These are phyloP conservation scores for Hydriomena furcata DNA, from an alignment of 2,888 invertebrate genomes.

Conservation along the genomic window DNA sequence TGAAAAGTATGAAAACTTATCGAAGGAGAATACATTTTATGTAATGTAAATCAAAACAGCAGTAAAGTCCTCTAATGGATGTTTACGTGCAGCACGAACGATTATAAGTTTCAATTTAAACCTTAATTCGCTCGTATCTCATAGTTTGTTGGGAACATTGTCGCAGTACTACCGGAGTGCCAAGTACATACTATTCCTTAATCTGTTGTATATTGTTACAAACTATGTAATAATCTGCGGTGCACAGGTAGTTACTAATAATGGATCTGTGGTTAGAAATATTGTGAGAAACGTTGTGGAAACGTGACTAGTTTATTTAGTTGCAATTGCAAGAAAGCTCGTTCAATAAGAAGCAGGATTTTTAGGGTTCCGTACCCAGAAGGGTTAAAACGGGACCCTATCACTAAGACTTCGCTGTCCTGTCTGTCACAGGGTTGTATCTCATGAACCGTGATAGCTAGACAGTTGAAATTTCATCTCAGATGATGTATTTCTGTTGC, in stretches of 20 bases:
- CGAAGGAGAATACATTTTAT: not conserved
- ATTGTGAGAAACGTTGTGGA: conserved; percentile 56
- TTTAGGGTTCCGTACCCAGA: too few relatives aligned
- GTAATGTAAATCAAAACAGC: not conserved
- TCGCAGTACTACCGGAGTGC: conserved; percentile 44
- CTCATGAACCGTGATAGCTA: too few relatives aligned
- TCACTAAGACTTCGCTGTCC: too few relatives aligned
- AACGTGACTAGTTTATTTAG: conserved; percentile 58
- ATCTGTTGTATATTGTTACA: not conserved
- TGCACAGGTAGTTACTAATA: not conserved
- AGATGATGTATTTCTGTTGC: too few relatives aligned
- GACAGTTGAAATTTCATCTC: too few relatives aligned
- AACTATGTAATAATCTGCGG: conserved; percentile 5
- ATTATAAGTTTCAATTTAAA: conserved; percentile 17
- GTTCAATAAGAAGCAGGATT: conserved; percentile 10
- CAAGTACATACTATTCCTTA: conserved; percentile 31
- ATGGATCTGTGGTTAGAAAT: conserved; percentile 49
- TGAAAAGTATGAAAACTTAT: too few relatives aligned
- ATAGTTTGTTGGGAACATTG: conserved; percentile 8
- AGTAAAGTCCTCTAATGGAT: not conserved
- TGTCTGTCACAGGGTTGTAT: too few relatives aligned
- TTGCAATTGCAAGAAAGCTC: conserved; percentile 12
- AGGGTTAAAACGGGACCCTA: too few relatives aligned
- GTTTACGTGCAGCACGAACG: conserved; percentile 12
- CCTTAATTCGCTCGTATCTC: conserved; percentile 19